phyloP scores from a whole-genome alignment of 2,797 vertebrate genomes.

The Remorina albescens region DNA sequence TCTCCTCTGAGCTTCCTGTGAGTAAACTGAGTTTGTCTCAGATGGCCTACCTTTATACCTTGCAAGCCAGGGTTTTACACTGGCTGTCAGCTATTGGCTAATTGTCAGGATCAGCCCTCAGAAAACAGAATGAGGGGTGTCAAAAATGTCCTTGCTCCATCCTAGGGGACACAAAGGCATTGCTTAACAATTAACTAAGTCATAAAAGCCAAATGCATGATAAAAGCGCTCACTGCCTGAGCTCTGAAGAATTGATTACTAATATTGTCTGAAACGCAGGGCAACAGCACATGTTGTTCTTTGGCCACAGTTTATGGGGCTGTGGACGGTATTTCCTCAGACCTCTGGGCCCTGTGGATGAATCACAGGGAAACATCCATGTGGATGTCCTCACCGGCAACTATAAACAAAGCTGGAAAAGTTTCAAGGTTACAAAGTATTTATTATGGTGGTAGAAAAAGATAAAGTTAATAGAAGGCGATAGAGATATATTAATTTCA shows the following conservation, averaged over 20 bases:
- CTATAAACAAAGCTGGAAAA: constrained; percentile 35
- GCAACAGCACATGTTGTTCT: constrained; percentile 73
- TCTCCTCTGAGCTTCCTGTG: constrained; percentile 19
- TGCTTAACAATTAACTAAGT: constrained; percentile 87
- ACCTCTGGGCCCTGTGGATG: constrained; percentile 35
- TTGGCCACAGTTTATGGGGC: constrained; percentile 68
- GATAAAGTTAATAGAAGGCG: neutral
- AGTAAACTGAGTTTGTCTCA: constrained; percentile 38
- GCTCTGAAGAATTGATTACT: constrained; percentile 79
- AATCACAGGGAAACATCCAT: constrained; percentile 47
- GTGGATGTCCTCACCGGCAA: constrained; percentile 30
- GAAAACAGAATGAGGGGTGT: constrained; percentile 74
- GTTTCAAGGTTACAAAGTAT: constrained; percentile 60
- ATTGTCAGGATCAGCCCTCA: constrained; percentile 77
- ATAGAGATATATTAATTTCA: constrained; percentile 5
- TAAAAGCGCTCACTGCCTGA: constrained; percentile 74
- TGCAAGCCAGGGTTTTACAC: constrained; percentile 56
- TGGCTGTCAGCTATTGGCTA: constrained; percentile 78
- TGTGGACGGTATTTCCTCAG: constrained; percentile 55
- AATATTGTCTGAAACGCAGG: constrained; percentile 78
- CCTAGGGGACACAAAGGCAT: constrained; percentile 79
- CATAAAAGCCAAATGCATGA: constrained; percentile 81
- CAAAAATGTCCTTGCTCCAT: constrained; percentile 84
- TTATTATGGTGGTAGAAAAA: constrained; percentile 16
- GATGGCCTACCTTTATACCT: constrained; percentile 78